phyloP scores from a whole-genome alignment of 92 coral and sea anemone species.

The Galaxea fascicularis region DNA sequence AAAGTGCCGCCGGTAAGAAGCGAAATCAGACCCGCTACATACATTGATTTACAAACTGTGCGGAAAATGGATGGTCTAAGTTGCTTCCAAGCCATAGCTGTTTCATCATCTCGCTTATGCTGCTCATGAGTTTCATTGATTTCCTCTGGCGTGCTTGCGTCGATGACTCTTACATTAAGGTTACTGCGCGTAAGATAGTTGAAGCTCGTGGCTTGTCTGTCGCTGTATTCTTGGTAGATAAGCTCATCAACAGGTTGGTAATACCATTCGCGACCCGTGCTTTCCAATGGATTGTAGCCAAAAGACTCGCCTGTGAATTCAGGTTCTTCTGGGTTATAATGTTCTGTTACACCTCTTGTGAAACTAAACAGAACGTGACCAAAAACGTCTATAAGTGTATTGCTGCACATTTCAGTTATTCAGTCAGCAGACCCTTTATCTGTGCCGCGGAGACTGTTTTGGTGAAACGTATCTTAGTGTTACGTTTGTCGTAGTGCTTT shows the following conservation, averaged over 20 bases:
- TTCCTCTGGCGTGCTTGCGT: no score
- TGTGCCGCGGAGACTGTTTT: no score
- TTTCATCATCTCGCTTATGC: no score
- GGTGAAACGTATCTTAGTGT: no score
- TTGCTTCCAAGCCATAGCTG: neutral
- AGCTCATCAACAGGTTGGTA: slow-evolving; percentile 29
- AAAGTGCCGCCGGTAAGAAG: neutral
- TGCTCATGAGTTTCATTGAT: no score
- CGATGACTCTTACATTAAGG: no score
- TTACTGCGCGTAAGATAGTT: no score
- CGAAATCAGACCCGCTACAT: no score
- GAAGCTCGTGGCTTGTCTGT: slow-evolving; percentile 16
- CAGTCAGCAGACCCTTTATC: no score
- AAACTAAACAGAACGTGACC: slow-evolving; percentile 12
- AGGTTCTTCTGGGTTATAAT: slow-evolving; percentile 8
- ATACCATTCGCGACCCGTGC: slow-evolving; percentile 52
- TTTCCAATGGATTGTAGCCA: slow-evolving; percentile 51
- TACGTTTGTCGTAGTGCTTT: no score
- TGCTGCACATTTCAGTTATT: no score
- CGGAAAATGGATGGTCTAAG: neutral
- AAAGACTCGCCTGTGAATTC: slow-evolving; percentile 23
- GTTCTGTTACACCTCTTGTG: slow-evolving; percentile 11
- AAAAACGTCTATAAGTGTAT: neutral
- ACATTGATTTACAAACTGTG: neutral
- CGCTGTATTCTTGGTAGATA: slow-evolving; percentile 49